Evolutionary conservation across 2,888 invertebrate genomes (phyloP).

Genomic region (Leptura quadrifasciata): DNA sequence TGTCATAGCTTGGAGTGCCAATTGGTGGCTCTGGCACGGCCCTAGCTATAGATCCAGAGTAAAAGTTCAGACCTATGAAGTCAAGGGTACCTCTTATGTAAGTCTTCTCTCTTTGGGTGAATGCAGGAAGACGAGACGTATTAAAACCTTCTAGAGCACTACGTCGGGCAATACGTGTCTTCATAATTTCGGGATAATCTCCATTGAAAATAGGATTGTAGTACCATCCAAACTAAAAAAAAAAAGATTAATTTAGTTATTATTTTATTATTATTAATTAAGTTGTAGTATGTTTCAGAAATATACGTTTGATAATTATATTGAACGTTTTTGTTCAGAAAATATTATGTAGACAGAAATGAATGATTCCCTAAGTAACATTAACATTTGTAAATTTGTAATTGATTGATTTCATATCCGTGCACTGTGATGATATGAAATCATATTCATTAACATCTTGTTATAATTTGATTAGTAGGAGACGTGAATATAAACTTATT

Average conservation of each 20-base stretch:
- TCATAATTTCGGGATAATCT: constrained; percentile 82
- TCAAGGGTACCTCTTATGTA: constrained; percentile 80
- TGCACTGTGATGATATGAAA: no score
- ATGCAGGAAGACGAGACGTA: constrained; percentile 79
- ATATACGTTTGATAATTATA: background rate
- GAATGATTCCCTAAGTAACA: no score
- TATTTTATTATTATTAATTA: no score
- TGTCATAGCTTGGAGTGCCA: background rate
- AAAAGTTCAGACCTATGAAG: constrained; percentile 85
- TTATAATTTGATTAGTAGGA: no score
- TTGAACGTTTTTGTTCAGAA: no score
- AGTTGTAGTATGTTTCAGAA: no score
- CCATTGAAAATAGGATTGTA: constrained; percentile 80
- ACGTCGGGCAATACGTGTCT: constrained; percentile 76
- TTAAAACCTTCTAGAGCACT: constrained; percentile 78
- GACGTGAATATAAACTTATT: no score
- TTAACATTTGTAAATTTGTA: no score
- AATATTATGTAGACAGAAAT: no score
- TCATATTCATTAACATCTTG: no score
- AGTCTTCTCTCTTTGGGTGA: constrained; percentile 78
- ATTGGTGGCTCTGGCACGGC: constrained; percentile 35
- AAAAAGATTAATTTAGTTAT: no score
- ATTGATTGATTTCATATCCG: no score
- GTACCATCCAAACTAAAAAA: constrained; percentile 60
- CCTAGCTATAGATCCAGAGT: constrained; percentile 78